These are phyloP conservation scores for Diplolepis rosae DNA, from an alignment of 2,888 invertebrate genomes.

Conservation along the genomic window DNA sequence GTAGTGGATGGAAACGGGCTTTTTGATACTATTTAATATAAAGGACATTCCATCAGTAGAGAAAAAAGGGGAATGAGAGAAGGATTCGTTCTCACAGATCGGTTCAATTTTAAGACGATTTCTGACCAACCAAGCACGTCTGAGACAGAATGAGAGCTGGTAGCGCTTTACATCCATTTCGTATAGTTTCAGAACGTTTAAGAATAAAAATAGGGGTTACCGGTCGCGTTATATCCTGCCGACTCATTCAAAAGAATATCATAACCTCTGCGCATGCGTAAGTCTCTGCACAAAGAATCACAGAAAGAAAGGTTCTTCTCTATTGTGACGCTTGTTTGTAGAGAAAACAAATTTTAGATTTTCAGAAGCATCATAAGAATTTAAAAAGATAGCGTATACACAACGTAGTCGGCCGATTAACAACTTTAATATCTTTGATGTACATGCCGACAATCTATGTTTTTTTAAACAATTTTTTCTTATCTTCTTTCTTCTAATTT, in stretches of 20 bases:
- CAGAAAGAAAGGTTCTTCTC: constrained; percentile 21
- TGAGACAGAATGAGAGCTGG: constrained; percentile 26
- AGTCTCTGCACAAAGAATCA: background rate
- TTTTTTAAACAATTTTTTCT: background rate
- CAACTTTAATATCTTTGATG: background rate
- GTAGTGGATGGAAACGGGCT: background rate
- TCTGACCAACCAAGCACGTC: constrained; percentile 56
- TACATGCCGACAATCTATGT: background rate
- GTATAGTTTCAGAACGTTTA: constrained; percentile 31
- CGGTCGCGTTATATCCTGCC: background rate
- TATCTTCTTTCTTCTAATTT: background rate
- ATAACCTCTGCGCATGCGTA: background rate
- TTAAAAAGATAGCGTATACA: background rate
- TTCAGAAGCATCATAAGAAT: constrained; percentile 31
- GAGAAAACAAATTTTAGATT: constrained; percentile 45
- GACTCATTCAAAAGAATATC: background rate
- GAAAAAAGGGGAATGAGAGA: constrained; percentile 4
- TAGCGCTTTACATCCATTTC: constrained; percentile 32
- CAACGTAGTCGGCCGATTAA: too few relatives aligned
- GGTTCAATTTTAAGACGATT: constrained; percentile 51
- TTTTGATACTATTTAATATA: constrained; percentile 12
- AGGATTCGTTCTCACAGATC: constrained; percentile 3
- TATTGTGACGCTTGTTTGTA: constrained; percentile 49
- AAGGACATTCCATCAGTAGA: constrained; percentile 2
- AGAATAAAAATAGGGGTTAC: constrained; percentile 46